Conservation (phyloP, 2,888 invertebrate genomes). For the Himalopsyche japonica region DNA sequence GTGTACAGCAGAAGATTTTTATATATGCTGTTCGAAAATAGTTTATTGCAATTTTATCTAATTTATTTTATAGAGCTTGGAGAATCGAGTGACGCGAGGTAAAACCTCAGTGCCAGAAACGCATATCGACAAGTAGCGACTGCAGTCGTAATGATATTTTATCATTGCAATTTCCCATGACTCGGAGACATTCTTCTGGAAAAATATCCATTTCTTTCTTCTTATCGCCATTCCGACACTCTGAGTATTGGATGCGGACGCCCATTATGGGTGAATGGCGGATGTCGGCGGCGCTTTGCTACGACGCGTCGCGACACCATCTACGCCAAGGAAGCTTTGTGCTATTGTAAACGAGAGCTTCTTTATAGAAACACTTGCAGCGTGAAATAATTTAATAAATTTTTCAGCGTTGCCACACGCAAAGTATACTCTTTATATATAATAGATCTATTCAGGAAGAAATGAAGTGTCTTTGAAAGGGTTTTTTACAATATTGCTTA, state of each 20-base stretch:
- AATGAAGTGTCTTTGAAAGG: not conserved
- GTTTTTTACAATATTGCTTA: not conserved
- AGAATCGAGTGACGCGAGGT: not conserved
- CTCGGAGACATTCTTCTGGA: constrained; percentile 18
- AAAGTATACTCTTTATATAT: not conserved
- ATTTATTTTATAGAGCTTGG: no score
- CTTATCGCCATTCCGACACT: constrained; percentile 31
- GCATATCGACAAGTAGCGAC: constrained; percentile 14
- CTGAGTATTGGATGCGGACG: constrained; percentile 17
- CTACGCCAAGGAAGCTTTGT: constrained; percentile 8
- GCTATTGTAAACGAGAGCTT: constrained; percentile 10
- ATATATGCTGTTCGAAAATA: no score
- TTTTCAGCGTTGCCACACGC: not conserved
- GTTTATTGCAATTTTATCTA: no score
- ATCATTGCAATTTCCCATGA: constrained; percentile 16
- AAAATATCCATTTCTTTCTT: constrained; percentile 30
- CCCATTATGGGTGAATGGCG: constrained; percentile 17
- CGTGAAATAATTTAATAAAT: constrained; percentile 25
- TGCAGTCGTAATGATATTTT: constrained; percentile 23
- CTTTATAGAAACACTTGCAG: constrained; percentile 25
- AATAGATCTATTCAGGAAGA: not conserved
- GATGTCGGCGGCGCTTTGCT: not conserved
- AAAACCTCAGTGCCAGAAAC: constrained; percentile 4
- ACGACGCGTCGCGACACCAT: not conserved
- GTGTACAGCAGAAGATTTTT: no score